These are phyloP conservation scores for Ammodytes marinus DNA, from an alignment of 2,113 vertebrate genomes.

Conservation along the genomic window DNA sequence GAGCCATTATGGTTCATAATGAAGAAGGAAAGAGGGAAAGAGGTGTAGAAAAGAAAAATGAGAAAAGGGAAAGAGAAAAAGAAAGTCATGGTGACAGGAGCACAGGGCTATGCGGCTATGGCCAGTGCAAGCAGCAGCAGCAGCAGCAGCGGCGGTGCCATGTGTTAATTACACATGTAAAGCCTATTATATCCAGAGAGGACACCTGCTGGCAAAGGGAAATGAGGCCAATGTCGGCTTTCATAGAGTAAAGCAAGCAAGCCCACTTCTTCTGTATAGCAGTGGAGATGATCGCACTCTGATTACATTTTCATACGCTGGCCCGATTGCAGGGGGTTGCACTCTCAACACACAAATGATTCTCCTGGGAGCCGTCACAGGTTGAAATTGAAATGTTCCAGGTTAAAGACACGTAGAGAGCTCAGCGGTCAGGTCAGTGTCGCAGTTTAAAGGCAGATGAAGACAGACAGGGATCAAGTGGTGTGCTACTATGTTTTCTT, in stretches of 20 bases:
- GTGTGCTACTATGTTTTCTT: constrained; percentile 1
- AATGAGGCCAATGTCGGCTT: constrained; percentile 89
- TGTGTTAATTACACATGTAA: constrained; percentile 96
- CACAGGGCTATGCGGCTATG: constrained; percentile 44
- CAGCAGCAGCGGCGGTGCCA: constrained; percentile 70
- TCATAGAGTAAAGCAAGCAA: constrained; percentile 83
- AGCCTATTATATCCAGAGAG: constrained; percentile 94
- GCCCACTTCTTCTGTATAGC: constrained; percentile 72
- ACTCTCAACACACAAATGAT: constrained; percentile 89
- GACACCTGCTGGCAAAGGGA: constrained; percentile 94
- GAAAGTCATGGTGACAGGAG: constrained; percentile 64
- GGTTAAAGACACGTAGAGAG: constrained; percentile 80
- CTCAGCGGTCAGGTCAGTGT: constrained; percentile 68
- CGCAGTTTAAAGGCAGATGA: constrained; percentile 52
- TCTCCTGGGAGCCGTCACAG: constrained; percentile 81
- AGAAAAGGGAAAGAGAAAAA: constrained; percentile 49
- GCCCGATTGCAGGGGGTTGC: constrained; percentile 73
- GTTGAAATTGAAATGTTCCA: constrained; percentile 84
- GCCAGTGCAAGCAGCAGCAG: constrained; percentile 66
- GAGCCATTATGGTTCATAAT: constrained; percentile 58
- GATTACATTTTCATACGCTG: constrained; percentile 84
- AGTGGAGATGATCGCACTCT: constrained; percentile 87
- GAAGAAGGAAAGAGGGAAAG: constrained; percentile 51
- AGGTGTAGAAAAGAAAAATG: constrained; percentile 45
- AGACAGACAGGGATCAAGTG: constrained; percentile 64